These are phyloP conservation scores for Arbacia lixula DNA, from an alignment of 53 echinoderm and acorn worm genomes.

Conservation along the genomic window DNA sequence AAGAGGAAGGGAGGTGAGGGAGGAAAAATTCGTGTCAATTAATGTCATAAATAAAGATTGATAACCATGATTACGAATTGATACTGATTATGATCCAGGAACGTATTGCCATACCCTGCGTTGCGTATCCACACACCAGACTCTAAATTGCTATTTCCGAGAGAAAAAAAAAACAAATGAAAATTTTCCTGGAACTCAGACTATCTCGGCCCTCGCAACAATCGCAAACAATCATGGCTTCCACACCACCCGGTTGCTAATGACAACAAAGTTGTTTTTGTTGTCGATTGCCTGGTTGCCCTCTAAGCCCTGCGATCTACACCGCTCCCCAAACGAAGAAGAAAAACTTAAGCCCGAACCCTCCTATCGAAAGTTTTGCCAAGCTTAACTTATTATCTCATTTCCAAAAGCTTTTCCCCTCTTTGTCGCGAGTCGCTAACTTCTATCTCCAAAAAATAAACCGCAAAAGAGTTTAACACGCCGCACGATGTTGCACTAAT, in stretches of 20 bases:
- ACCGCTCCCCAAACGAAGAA: no score
- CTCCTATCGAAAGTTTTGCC: slow-evolving; percentile 14
- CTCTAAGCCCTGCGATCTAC: neutral
- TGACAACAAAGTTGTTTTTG: slow-evolving; percentile 28
- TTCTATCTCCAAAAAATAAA: no score
- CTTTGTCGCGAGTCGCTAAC: no score
- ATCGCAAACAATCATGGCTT: neutral
- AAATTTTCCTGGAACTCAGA: no score
- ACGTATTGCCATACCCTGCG: no score
- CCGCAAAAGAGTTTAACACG: neutral
- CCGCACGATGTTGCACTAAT: neutral
- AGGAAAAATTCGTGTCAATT: no score
- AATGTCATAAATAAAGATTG: no score
- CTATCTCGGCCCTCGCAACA: neutral
- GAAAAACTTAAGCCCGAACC: neutral
- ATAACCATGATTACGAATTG: no score
- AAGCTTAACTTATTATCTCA: slow-evolving; percentile 25
- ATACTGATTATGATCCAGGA: no score
- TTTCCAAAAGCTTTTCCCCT: slow-evolving; percentile 17
- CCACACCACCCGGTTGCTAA: slow-evolving; percentile 12
- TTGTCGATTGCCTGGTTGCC: slow-evolving; percentile 7
- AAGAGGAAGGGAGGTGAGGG: no score
- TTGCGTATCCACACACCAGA: neutral
- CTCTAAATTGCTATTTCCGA: neutral
- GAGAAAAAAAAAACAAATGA: neutral